Percentiles rank a stretch among this genome's conserved stretches.
Conservation (phyloP, 2,797 vertebrate genomes). For the Molossus molossus region DNA sequence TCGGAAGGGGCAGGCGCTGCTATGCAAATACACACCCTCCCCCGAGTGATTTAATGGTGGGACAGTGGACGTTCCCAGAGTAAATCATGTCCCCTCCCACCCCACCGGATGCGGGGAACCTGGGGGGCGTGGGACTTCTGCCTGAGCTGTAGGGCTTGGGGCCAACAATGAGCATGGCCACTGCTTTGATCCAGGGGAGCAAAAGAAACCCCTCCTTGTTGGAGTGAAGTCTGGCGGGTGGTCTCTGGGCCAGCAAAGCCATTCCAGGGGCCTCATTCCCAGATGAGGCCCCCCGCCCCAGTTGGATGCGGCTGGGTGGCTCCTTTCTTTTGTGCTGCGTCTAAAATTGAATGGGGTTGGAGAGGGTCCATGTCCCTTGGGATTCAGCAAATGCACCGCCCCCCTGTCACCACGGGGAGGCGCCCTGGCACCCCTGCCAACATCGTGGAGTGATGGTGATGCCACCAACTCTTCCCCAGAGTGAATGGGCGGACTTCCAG, state of each 20-base stretch:
- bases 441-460: fast-evolving
- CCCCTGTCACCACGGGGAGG: fast-evolving
- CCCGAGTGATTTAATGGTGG: slow-evolving; percentile 73
- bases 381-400: fast-evolving
- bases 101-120: background rate
- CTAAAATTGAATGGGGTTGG: background rate
- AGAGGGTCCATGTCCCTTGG: background rate
- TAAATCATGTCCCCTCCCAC: slow-evolving; percentile 74
- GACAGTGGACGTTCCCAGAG: slow-evolving; percentile 76
- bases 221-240: slow-evolving; percentile 13
- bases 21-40: slow-evolving; percentile 67
- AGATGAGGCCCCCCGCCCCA: fast-evolving
- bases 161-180: slow-evolving; percentile 17
- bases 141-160: background rate
- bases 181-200: slow-evolving; percentile 35
- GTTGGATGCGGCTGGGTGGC: background rate
- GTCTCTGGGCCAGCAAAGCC: background rate
- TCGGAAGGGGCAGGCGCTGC: background rate
- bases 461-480: background rate
- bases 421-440: background rate
- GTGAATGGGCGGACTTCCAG: fast-evolving
- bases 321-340: background rate
- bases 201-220: slow-evolving; percentile 9
- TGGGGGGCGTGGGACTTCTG: background rate
- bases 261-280: background rate